phyloP scores from a whole-genome alignment of 2,113 vertebrate genomes.

The Isurus oxyrinchus region DNA sequence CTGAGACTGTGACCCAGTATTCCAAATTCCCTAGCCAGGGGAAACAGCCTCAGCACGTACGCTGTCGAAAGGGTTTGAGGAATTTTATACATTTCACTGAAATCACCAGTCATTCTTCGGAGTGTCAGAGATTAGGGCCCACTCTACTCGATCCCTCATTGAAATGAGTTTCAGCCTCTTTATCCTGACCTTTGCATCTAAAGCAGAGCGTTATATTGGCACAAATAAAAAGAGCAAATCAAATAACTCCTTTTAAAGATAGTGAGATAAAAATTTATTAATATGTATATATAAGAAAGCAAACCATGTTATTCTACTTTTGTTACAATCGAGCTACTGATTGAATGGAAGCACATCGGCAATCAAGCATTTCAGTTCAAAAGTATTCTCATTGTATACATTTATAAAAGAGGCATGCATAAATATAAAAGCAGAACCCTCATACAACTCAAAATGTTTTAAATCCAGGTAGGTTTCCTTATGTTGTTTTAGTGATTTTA shows the following conservation, averaged over 20 bases:
- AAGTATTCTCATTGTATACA: not conserved
- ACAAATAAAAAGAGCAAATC: not conserved
- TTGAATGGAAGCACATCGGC: conserved; percentile 16
- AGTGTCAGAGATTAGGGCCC: not conserved
- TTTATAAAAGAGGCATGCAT: conserved; percentile 20
- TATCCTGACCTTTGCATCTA: not conserved
- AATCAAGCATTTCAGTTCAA: not conserved
- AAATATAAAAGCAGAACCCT: conserved; percentile 2
- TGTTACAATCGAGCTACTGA: not conserved
- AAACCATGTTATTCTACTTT: not conserved
- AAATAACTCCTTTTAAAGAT: not conserved
- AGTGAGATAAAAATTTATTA: not conserved
- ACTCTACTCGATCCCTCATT: not conserved
- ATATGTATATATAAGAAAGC: not conserved
- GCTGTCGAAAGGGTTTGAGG: not conserved
- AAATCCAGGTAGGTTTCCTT: not conserved
- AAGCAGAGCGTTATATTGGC: not conserved
- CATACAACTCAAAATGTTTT: not conserved
- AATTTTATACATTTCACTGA: not conserved
- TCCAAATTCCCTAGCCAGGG: too few species aligned
- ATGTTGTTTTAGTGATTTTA: not conserved
- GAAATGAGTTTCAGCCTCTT: not conserved
- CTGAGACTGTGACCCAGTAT: too few species aligned
- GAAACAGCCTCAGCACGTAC: too few species aligned
- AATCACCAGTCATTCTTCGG: not conserved